These are phyloP conservation scores for Aethes cnicana DNA, from an alignment of 2,888 invertebrate genomes.

Conservation along the genomic window DNA sequence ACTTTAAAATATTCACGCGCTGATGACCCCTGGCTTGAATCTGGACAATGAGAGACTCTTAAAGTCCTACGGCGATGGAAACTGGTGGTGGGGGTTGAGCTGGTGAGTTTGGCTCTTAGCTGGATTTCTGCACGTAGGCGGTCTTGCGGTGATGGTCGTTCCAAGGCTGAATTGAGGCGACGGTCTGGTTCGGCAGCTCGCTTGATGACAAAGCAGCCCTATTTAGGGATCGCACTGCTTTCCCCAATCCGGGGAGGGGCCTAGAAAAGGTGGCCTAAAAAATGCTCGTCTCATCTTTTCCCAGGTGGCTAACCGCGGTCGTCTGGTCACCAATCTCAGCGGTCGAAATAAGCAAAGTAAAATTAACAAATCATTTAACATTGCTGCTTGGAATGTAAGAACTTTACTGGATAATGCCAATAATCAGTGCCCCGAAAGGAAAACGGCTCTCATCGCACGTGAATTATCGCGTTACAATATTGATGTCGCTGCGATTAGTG, in stretches of 20 bases:
- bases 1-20: constrained; percentile 29
- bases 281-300: background rate
- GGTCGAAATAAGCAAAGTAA: constrained; percentile 1
- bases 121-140: constrained; percentile 30
- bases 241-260: constrained; percentile 20
- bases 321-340: constrained; percentile 1
- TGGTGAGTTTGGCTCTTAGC: constrained; percentile 23
- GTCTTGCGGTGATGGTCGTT: constrained; percentile 13
- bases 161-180: background rate
- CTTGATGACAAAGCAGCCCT: constrained; percentile 29
- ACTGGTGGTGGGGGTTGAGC: constrained; percentile 19
- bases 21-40: constrained; percentile 21
- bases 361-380: background rate
- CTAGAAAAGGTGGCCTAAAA: too few relatives aligned
- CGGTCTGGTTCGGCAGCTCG: constrained; percentile 12
- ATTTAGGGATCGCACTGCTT: constrained; percentile 31
- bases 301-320: constrained; percentile 5
- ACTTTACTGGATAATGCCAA: background rate
- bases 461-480: constrained; percentile 21
- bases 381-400: constrained; percentile 6
- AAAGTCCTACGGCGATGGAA: constrained; percentile 14
- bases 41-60: constrained; percentile 11
- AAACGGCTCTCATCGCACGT: constrained; percentile 19
- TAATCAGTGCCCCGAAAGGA: constrained; percentile 2
- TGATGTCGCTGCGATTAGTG: constrained; percentile 20